Evolutionary conservation across 2,797 vertebrate genomes (phyloP).

Genomic region (Aselliscus stoliczkanus): DNA sequence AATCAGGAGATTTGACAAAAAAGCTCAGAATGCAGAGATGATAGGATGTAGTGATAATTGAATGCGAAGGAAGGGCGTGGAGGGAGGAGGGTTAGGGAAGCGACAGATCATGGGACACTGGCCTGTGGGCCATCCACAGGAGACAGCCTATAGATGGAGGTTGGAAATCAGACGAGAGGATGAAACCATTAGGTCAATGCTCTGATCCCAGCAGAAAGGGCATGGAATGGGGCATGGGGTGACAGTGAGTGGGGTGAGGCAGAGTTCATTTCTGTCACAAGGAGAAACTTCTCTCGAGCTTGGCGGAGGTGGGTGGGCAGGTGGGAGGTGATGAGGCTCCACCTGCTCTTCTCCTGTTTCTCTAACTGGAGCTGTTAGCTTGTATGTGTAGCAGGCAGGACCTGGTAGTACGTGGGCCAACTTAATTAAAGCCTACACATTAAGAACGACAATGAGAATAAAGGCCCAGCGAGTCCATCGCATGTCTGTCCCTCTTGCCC

Average conservation of each 20-base stretch:
- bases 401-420: background rate
- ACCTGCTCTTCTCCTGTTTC: background rate
- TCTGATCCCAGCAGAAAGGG: background rate
- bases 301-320: background rate
- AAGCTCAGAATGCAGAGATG: background rate
- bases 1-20: background rate
- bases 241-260: background rate
- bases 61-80: background rate
- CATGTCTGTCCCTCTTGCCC: background rate
- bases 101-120: background rate
- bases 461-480: background rate
- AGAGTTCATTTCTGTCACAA: background rate
- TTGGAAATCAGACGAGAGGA: background rate
- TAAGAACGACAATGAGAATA: background rate
- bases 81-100: background rate
- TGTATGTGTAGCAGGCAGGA: background rate
- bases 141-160: background rate
- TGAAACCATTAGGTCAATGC: background rate
- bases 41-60: background rate
- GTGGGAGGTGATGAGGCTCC: background rate
- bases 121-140: background rate
- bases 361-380: background rate
- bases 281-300: background rate
- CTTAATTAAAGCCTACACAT: background rate
- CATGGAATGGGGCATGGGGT: background rate